Conservation (phyloP, 2,888 invertebrate genomes). For the Acheta domesticus region DNA sequence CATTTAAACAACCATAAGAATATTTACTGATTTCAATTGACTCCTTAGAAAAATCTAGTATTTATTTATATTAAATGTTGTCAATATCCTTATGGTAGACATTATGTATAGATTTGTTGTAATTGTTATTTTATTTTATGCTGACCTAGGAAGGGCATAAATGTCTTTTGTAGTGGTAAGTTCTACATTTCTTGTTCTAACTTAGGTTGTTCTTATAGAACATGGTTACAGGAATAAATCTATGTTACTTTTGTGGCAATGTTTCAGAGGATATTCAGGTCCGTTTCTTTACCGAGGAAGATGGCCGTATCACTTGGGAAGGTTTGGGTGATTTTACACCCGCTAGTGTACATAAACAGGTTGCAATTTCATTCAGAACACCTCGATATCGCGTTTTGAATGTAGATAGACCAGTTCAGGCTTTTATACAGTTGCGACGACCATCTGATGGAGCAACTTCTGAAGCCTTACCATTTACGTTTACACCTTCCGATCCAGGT, state of each 20-base stretch:
- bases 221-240: no score
- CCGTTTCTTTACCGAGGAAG: slow-evolving; percentile 78
- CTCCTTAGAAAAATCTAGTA: background rate
- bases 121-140: no score
- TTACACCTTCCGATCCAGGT: slow-evolving; percentile 77
- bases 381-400: slow-evolving; percentile 71
- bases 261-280: slow-evolving; percentile 79
- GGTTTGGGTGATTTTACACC: slow-evolving; percentile 80
- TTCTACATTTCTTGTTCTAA: no score
- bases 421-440: slow-evolving; percentile 76
- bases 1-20: background rate
- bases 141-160: no score
- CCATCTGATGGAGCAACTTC: slow-evolving; percentile 81
- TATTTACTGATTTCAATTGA: background rate
- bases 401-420: slow-evolving; percentile 70
- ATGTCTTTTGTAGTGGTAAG: no score
- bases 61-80: background rate
- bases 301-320: slow-evolving; percentile 74
- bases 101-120: no score
- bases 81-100: no score
- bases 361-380: slow-evolving; percentile 77
- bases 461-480: slow-evolving; percentile 80
- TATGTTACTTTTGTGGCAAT: slow-evolving; percentile 7
- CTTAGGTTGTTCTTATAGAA: no score
- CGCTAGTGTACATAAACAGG: slow-evolving; percentile 85